These are phyloP conservation scores for Phasia obesa DNA, from an alignment of 2,888 invertebrate genomes.

Conservation along the genomic window DNA sequence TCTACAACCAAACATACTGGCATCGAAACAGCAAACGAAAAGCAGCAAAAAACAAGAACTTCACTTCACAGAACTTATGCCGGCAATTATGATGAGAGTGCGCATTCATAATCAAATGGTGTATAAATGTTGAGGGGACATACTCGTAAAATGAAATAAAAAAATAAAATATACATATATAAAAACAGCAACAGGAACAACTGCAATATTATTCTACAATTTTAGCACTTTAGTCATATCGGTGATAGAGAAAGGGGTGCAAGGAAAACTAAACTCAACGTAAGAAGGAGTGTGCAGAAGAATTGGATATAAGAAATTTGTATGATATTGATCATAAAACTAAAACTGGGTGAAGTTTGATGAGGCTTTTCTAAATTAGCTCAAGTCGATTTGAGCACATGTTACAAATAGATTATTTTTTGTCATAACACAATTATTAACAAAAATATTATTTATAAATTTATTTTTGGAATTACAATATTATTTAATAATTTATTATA, in stretches of 20 bases:
- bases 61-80: slow-evolving; percentile 72
- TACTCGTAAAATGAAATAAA: slow-evolving; percentile 45
- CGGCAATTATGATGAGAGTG: slow-evolving; percentile 72
- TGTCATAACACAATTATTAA: no score
- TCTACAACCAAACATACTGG: slow-evolving; percentile 36
- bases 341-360: slow-evolving; percentile 69
- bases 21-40: slow-evolving; percentile 25
- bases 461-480: no score
- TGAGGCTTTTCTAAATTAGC: not conserved
- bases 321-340: slow-evolving; percentile 51
- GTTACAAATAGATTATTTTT: not conserved
- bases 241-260: not conserved
- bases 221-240: slow-evolving; percentile 66
- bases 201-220: slow-evolving; percentile 60
- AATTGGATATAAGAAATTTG: slow-evolving; percentile 33
- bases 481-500: no score
- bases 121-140: slow-evolving; percentile 61
- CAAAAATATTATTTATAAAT: no score
- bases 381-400: not conserved
- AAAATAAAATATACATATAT: not conserved
- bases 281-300: not conserved
- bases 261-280: not conserved
- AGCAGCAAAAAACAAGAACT: slow-evolving; percentile 48
- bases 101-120: slow-evolving; percentile 69
- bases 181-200: slow-evolving; percentile 28